These are phyloP conservation scores for Semicossyphus pulcher DNA, from an alignment of 2,113 vertebrate genomes.

Conservation along the genomic window DNA sequence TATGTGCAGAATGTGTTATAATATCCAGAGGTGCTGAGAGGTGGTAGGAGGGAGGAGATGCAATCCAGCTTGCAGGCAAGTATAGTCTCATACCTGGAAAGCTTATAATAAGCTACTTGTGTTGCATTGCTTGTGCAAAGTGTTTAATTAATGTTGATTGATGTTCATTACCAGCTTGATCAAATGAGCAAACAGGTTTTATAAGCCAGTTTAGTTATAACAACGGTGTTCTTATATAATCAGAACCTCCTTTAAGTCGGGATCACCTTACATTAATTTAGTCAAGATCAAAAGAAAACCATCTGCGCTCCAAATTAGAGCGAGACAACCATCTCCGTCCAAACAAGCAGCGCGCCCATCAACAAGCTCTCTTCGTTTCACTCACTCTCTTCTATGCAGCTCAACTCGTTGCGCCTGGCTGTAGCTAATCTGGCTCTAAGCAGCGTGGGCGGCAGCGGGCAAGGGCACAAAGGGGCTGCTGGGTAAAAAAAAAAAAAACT, in stretches of 20 bases:
- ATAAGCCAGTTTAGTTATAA: too few species aligned
- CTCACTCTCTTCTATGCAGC: constrained; percentile 41
- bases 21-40: not conserved
- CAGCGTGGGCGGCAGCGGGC: constrained; percentile 68
- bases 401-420: constrained; percentile 47
- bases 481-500: constrained; percentile 42
- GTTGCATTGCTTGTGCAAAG: not conserved
- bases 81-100: constrained; percentile 14
- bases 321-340: constrained; percentile 35
- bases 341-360: constrained; percentile 28
- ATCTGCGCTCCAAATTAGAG: constrained; percentile 8
- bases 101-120: constrained; percentile 16
- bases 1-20: constrained; percentile 54
- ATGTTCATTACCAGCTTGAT: not conserved
- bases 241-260: not conserved
- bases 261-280: constrained; percentile 17
- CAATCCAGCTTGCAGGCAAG: constrained; percentile 18
- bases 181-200: too few species aligned
- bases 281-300: constrained; percentile 23
- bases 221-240: not conserved
- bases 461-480: constrained; percentile 67
- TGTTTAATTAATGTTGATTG: constrained; percentile 36
- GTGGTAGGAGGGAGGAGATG: not conserved
- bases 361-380: constrained; percentile 22
- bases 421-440: constrained; percentile 62